Evolutionary conservation across 2,797 vertebrate species (phyloP).

Genomic region (Danio aesculapii): DNA sequence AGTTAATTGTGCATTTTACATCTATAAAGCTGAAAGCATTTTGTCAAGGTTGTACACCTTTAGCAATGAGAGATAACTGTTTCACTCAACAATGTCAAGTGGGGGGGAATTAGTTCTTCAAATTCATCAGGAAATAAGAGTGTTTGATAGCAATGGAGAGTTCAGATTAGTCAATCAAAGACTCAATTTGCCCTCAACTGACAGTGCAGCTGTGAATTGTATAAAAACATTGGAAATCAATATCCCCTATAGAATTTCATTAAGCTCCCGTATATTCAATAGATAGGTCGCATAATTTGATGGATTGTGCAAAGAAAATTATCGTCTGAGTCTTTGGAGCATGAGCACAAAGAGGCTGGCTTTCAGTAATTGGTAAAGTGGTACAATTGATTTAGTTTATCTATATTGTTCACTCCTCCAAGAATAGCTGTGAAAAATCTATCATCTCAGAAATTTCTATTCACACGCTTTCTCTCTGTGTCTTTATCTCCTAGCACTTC

Average conservation of each 20-base stretch:
- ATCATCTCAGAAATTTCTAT: conserved; percentile 74
- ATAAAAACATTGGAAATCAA: conserved; percentile 99
- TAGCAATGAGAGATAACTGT: conserved; percentile 14
- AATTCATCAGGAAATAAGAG: conserved; percentile 72
- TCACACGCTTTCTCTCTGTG: conserved; percentile 58
- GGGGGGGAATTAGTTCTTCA: conserved; percentile 35
- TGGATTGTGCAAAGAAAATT: conserved; percentile 88
- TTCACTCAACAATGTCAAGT: conserved; percentile 38
- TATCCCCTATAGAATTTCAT: conserved; percentile 99
- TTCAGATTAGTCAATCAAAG: conserved; percentile 82
- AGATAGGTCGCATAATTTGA: conserved; percentile 94
- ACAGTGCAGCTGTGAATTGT: conserved; percentile 94
- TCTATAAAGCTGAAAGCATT: not conserved
- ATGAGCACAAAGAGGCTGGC: conserved; percentile 72
- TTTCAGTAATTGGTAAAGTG: conserved; percentile 80
- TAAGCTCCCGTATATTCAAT: conserved; percentile 98
- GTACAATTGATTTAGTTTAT: conserved; percentile 80
- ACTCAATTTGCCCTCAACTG: conserved; percentile 90
- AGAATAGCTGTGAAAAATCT: conserved; percentile 67
- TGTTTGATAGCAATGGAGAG: conserved; percentile 82
- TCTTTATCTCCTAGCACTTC: conserved; percentile 71
- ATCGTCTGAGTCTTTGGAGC: conserved; percentile 85
- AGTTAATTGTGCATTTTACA: conserved; percentile 10
- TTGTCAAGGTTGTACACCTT: conserved; percentile 27
- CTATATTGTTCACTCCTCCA: conserved; percentile 70